phyloP scores from a whole-genome alignment of 1,140 invertebrate genomes.

The Scaptomyza pallida region DNA sequence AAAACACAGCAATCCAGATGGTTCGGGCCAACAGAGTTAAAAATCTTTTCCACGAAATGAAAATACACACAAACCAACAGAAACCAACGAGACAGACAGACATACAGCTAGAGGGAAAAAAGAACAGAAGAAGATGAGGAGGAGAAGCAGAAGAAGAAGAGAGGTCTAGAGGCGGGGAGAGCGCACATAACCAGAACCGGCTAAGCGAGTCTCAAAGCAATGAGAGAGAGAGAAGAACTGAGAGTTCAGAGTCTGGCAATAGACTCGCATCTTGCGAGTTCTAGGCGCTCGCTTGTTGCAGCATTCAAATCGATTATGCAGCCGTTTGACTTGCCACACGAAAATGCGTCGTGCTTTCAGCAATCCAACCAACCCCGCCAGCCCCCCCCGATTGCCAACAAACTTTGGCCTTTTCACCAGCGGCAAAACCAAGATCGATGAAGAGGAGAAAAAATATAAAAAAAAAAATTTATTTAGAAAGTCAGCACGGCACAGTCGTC shows the following conservation, averaged over 20 bases:
- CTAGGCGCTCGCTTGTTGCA: slow-evolving; percentile 23
- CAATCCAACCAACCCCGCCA: neutral
- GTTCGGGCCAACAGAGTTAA: slow-evolving; percentile 73
- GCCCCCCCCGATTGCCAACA: neutral
- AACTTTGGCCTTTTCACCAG: slow-evolving; percentile 40
- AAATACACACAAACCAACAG: slow-evolving; percentile 60
- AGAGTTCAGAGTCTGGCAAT: slow-evolving; percentile 42
- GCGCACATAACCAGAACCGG: slow-evolving; percentile 67
- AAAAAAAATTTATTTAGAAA: slow-evolving; percentile 73
- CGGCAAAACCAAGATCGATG: slow-evolving; percentile 28
- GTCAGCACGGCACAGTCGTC: slow-evolving; percentile 52
- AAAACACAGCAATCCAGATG: slow-evolving; percentile 67
- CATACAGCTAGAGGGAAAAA: slow-evolving; percentile 29
- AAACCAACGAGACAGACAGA: slow-evolving; percentile 6
- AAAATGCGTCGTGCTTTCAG: slow-evolving; percentile 44
- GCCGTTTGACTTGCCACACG: slow-evolving; percentile 44
- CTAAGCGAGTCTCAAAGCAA: slow-evolving; percentile 65
- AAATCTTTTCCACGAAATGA: slow-evolving; percentile 82
- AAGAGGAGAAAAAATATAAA: slow-evolving; percentile 40
- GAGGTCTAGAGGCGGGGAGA: slow-evolving; percentile 9
- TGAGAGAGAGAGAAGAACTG: slow-evolving; percentile 28
- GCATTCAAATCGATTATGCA: slow-evolving; percentile 78
- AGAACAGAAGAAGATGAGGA: slow-evolving; percentile 27
- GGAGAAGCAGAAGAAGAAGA: neutral
- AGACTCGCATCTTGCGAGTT: slow-evolving; percentile 16